These are phyloP conservation scores for Argynnis bischoffii DNA, from an alignment of 2,888 invertebrate genomes.

Conservation along the genomic window DNA sequence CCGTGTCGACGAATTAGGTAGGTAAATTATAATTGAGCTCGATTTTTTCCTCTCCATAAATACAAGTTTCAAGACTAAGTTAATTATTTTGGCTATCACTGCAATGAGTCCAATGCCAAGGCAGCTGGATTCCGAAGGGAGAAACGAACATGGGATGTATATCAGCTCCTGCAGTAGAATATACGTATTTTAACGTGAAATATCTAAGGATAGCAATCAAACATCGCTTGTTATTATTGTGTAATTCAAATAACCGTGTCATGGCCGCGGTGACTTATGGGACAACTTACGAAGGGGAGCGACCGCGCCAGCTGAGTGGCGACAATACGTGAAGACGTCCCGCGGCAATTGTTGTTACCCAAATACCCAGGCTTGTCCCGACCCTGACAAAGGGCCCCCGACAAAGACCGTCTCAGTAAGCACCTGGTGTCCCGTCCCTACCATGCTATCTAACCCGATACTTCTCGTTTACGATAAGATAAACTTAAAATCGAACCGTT, in stretches of 20 bases:
- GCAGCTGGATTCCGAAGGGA: too few relatives aligned
- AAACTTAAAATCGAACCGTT: constrained; percentile 51
- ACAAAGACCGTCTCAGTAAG: constrained; percentile 71
- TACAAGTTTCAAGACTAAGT: too few relatives aligned
- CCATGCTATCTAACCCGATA: constrained; percentile 60
- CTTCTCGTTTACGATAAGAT: constrained; percentile 51
- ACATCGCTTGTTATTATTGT: constrained; percentile 32
- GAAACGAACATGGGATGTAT: too few relatives aligned
- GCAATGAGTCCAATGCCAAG: too few relatives aligned
- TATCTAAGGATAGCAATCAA: constrained; percentile 33
- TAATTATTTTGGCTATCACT: too few relatives aligned
- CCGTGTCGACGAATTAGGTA: too few relatives aligned
- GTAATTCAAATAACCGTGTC: constrained; percentile 51
- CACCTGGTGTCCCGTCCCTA: constrained; percentile 72
- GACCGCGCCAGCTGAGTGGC: constrained; percentile 74
- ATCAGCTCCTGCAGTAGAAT: too few relatives aligned
- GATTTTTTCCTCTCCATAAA: too few relatives aligned
- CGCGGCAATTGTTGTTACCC: constrained; percentile 68
- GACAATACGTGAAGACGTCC: constrained; percentile 79
- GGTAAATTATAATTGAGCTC: too few relatives aligned
- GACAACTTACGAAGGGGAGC: constrained; percentile 49
- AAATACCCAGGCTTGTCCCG: constrained; percentile 51
- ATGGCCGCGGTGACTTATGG: constrained; percentile 60
- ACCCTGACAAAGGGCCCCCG: constrained; percentile 51
- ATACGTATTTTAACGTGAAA: constrained; percentile 12